Evolutionary conservation across 2,888 invertebrate genomes (phyloP).

Genomic region (Escarpia spicata): DNA sequence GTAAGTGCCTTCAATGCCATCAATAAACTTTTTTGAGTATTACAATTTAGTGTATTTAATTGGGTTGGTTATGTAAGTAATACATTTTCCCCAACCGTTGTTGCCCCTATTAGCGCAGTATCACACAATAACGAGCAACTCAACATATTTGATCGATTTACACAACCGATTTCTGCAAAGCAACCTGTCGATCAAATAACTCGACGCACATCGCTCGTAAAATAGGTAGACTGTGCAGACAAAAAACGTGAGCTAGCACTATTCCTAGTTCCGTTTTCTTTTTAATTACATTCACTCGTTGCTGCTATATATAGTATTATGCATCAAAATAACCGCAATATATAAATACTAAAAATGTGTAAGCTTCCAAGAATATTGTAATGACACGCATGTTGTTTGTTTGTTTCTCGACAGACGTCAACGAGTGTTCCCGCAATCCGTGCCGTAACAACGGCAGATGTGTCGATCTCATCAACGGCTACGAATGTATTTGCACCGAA

Average conservation of each 20-base stretch:
- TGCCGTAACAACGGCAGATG: slow-evolving; percentile 57
- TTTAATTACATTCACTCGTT: no score
- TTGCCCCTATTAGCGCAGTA: background rate
- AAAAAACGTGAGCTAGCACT: no score
- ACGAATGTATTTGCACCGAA: slow-evolving; percentile 51
- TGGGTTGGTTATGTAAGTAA: background rate
- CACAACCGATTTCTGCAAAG: no score
- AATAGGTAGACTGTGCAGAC: no score
- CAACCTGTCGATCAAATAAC: no score
- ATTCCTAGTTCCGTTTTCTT: no score
- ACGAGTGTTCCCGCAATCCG: slow-evolving; percentile 39
- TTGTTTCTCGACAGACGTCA: background rate
- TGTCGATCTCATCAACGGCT: slow-evolving; percentile 42
- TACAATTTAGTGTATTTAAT: background rate
- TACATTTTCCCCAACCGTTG: no score
- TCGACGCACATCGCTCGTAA: no score
- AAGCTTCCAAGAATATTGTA: background rate
- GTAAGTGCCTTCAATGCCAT: slow-evolving; percentile 29
- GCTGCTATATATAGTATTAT: no score
- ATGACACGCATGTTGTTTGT: background rate
- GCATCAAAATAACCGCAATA: no score
- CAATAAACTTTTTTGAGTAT: background rate
- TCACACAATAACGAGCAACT: background rate
- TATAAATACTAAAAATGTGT: no score
- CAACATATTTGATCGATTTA: no score